phyloP scores from a whole-genome alignment of 2,797 vertebrate genomes.

The Amblyraja radiata region DNA sequence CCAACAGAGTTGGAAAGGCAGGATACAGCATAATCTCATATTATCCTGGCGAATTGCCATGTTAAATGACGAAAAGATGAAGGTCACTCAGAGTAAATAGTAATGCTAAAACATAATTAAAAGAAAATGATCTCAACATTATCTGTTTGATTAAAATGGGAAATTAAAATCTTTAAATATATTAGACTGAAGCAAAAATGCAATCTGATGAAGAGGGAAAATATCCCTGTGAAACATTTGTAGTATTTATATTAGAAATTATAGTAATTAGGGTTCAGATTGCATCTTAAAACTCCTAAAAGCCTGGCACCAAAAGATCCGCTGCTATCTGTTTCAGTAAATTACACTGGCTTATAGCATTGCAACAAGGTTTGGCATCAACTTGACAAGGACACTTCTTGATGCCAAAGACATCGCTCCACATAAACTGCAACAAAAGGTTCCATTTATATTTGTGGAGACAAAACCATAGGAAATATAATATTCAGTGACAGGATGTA shows the following conservation, averaged over 20 bases:
- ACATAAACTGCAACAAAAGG: not conserved
- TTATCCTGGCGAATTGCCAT: not conserved
- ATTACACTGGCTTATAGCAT: not conserved
- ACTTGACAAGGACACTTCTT: not conserved
- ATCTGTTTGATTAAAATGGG: not conserved
- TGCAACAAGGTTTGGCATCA: not conserved
- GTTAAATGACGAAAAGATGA: slow-evolving; percentile 2
- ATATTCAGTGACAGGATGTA: not conserved
- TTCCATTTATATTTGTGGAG: not conserved
- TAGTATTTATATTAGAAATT: not conserved
- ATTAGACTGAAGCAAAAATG: not conserved
- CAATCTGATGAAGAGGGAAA: not conserved
- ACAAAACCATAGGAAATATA: not conserved
- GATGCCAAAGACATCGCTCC: not conserved
- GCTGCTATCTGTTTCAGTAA: not conserved
- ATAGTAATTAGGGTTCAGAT: not conserved
- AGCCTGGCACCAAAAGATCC: not conserved
- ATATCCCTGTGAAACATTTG: not conserved
- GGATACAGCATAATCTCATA: not conserved
- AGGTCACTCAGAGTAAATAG: slow-evolving; percentile 2
- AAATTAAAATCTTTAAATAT: not conserved
- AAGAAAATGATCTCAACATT: not conserved
- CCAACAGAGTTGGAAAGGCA: not conserved
- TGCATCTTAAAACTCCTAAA: not conserved
- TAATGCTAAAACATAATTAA: not conserved